phyloP scores from a whole-genome alignment of 2,113 vertebrate genomes.

The Elephantulus edwardii region DNA sequence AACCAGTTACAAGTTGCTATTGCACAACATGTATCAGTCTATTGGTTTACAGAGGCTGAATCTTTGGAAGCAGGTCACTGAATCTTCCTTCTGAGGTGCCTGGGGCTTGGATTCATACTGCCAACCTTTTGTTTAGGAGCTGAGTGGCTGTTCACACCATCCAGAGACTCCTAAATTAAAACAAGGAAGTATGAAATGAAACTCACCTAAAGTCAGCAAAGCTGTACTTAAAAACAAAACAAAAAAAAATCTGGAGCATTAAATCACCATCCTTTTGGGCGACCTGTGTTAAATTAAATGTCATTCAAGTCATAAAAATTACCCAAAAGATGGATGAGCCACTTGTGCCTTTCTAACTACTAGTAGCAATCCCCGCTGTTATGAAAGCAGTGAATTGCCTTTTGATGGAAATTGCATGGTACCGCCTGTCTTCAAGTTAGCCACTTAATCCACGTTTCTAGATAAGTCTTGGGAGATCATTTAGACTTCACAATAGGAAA shows the following conservation, averaged over 20 bases:
- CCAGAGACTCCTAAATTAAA: background rate
- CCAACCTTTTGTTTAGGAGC: background rate
- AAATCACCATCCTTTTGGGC: conserved; percentile 51
- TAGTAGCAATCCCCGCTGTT: conserved; percentile 31
- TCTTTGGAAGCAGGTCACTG: background rate
- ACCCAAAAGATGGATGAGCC: conserved; percentile 64
- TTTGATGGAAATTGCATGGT: conserved; percentile 53
- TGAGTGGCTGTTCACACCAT: background rate
- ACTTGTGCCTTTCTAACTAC: conserved; percentile 48
- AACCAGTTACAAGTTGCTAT: background rate
- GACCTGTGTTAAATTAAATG: conserved; percentile 65
- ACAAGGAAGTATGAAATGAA: background rate
- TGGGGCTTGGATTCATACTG: background rate
- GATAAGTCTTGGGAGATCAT: background rate
- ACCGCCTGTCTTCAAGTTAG: background rate
- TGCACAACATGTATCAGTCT: background rate
- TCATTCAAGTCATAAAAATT: conserved; percentile 59
- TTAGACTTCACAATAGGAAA: conserved; percentile 36
- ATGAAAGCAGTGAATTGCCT: conserved; percentile 55
- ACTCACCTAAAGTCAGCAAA: conserved; percentile 1
- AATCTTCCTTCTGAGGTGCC: background rate
- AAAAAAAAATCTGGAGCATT: conserved; percentile 16
- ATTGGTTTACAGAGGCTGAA: background rate
- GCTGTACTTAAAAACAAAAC: background rate
- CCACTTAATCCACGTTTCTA: conserved; percentile 30